Evolutionary conservation across 1,140 invertebrate genomes (phyloP).

Genomic region (Bombus huntii): DNA sequence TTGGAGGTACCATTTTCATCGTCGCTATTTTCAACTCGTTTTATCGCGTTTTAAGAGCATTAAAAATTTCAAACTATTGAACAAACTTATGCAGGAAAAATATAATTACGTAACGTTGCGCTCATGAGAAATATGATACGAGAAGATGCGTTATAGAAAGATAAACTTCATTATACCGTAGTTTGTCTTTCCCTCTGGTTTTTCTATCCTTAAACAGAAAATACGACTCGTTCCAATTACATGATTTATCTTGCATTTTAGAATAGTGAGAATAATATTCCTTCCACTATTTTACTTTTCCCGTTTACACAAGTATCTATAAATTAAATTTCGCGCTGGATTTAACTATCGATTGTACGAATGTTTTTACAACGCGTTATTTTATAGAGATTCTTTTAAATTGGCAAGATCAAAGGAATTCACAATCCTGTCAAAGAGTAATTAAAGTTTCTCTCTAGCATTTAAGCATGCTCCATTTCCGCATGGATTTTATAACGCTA

Average conservation of each 20-base stretch:
- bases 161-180: constrained; percentile 15
- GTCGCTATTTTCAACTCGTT: too few species aligned
- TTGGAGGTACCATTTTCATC: too few species aligned
- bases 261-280: too few species aligned
- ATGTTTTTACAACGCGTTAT: neutral
- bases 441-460: neutral
- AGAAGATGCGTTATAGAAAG: neutral
- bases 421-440: neutral
- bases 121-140: neutral
- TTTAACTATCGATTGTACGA: neutral
- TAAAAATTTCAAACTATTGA: neutral
- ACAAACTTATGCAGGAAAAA: neutral
- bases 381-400: neutral
- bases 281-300: neutral
- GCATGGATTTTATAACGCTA: neutral
- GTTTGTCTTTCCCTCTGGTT: too few species aligned
- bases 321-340: neutral
- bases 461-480: constrained; percentile 6
- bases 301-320: neutral
- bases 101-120: neutral
- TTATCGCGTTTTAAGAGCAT: too few species aligned
- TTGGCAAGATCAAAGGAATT: neutral
- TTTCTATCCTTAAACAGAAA: neutral
- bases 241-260: neutral
- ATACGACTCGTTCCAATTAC: neutral